Evolutionary conservation across 2,113 vertebrate genomes (phyloP).

Genomic region (Caranx ignobilis): DNA sequence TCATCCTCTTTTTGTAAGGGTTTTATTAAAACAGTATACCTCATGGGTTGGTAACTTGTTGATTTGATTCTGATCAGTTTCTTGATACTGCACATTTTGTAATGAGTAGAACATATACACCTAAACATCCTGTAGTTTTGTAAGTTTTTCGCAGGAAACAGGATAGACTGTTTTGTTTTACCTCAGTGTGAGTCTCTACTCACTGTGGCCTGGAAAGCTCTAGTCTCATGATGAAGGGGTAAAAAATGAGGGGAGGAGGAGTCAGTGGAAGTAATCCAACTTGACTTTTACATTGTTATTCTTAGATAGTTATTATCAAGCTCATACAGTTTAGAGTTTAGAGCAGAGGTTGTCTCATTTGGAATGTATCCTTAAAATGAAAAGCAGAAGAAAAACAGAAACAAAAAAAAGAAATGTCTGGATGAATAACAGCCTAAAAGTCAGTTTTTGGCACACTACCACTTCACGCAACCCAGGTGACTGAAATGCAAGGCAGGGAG

Average conservation of each 20-base stretch:
- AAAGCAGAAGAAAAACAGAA: background rate
- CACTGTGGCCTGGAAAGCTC: conserved; percentile 36
- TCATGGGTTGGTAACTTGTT: conserved; percentile 68
- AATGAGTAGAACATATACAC: conserved; percentile 22
- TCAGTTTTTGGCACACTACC: background rate
- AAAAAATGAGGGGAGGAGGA: background rate
- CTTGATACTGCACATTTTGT: conserved; percentile 64
- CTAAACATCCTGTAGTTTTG: conserved; percentile 42
- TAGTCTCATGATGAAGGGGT: conserved; percentile 16
- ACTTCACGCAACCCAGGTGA: conserved; percentile 15
- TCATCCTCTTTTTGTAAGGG: conserved; percentile 43
- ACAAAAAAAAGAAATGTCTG: background rate
- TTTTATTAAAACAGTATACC: conserved; percentile 68
- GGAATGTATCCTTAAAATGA: background rate
- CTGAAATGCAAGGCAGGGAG: conserved; percentile 38
- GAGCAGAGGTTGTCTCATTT: background rate
- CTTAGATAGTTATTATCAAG: background rate
- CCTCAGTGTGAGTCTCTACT: conserved; percentile 54
- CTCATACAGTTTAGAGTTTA: background rate
- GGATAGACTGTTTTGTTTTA: conserved; percentile 51
- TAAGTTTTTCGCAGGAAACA: conserved; percentile 38
- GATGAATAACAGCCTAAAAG: conserved; percentile 9
- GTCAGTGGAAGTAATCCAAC: conserved; percentile 3
- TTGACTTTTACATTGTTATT: conserved; percentile 29
- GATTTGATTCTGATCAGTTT: conserved; percentile 67